Conservation (phyloP, 2,888 invertebrate species). For the Micoletzkya japonica region DNA sequence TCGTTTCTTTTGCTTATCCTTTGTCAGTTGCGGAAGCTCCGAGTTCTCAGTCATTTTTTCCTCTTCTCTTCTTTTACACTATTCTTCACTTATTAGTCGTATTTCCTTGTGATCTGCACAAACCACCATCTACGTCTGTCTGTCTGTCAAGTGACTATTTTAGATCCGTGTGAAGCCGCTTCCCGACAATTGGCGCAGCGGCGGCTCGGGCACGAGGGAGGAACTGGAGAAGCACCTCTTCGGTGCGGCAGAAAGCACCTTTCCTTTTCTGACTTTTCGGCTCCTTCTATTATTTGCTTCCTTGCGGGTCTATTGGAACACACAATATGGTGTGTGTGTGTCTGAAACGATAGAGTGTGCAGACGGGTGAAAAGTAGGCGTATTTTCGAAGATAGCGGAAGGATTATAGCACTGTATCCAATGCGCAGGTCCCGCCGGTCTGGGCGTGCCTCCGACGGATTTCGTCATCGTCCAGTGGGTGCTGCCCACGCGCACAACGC, state of each 20-base stretch:
- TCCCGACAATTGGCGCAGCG: conserved; percentile 6
- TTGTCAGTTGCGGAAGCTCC: no score
- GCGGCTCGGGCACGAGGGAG: neutral
- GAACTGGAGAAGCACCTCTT: conserved; percentile 3
- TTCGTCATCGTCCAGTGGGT: conserved; percentile 12
- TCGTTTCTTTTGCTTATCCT: no score
- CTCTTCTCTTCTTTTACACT: no score
- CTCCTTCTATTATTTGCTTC: neutral
- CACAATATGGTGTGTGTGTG: no score
- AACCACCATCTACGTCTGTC: no score
- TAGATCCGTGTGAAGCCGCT: conserved; percentile 10
- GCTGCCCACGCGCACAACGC: neutral
- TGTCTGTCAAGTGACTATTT: no score
- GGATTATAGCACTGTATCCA: neutral
- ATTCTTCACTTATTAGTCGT: no score
- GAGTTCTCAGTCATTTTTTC: no score
- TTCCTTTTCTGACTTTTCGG: neutral
- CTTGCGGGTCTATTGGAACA: no score
- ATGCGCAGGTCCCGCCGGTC: neutral
- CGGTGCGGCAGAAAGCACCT: neutral
- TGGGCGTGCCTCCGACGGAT: neutral
- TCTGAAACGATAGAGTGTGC: neutral
- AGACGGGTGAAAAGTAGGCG: no score
- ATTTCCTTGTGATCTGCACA: no score
- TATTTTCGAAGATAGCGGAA: no score